These are phyloP conservation scores for Prunella strophiata DNA, from an alignment of 2,797 vertebrate genomes.

Conservation along the genomic window DNA sequence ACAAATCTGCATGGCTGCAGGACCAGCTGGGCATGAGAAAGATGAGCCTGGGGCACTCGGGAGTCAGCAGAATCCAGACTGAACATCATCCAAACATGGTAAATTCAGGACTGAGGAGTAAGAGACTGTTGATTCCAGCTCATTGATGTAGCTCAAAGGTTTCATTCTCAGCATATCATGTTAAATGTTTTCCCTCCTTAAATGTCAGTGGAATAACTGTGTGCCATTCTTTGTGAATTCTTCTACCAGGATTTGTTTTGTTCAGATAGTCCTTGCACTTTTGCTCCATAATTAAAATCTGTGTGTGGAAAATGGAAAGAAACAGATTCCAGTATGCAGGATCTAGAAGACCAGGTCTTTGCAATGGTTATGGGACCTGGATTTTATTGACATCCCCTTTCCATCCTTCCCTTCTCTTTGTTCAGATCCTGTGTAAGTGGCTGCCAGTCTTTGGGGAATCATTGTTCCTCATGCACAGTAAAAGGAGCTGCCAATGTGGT, in stretches of 20 bases:
- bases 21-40: neutral
- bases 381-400: neutral
- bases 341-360: neutral
- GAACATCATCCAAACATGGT: neutral
- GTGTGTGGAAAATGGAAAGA: neutral
- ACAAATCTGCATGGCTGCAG: neutral
- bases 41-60: neutral
- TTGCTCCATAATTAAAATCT: neutral
- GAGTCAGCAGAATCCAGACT: neutral
- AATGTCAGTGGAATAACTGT: neutral
- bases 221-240: neutral
- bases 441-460: neutral
- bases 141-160: neutral
- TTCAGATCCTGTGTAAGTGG: neutral
- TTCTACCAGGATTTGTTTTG: neutral
- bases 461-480: neutral
- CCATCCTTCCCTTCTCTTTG: neutral
- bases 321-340: neutral
- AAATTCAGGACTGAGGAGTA: neutral
- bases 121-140: neutral
- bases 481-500: neutral
- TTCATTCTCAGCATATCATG: neutral
- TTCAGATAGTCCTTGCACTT: neutral
- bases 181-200: neutral
- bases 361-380: neutral